phyloP scores from a whole-genome alignment of 2,888 invertebrate genomes.

The Saturnia pavonia region DNA sequence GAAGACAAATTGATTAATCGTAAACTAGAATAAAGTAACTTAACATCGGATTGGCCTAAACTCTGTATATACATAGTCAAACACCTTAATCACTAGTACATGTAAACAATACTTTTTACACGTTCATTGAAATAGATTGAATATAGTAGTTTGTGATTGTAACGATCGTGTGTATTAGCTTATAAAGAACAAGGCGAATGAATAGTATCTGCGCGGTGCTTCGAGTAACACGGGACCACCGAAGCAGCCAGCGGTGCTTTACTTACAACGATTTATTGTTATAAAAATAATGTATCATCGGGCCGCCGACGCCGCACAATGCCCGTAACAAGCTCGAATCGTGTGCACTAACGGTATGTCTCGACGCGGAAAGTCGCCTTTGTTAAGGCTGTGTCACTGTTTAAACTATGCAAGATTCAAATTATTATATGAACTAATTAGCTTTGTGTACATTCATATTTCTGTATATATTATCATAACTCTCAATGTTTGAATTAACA shows the following conservation, averaged over 20 bases:
- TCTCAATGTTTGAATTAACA: background rate
- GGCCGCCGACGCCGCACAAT: slow-evolving; percentile 65
- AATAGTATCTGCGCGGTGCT: slow-evolving; percentile 25
- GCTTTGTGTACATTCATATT: background rate
- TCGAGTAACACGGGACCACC: slow-evolving; percentile 60
- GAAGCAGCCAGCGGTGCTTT: slow-evolving; percentile 69
- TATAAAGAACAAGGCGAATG: background rate
- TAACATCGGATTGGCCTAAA: too few species aligned
- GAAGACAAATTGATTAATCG: background rate
- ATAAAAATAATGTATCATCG: slow-evolving; percentile 82
- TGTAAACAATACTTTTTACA: background rate
- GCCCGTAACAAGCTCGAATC: slow-evolving; percentile 70
- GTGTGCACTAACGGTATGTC: slow-evolving; percentile 64
- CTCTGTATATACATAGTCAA: background rate
- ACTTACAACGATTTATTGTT: slow-evolving; percentile 80
- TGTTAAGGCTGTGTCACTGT: slow-evolving; percentile 16
- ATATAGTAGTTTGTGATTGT: slow-evolving; percentile 8
- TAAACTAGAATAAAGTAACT: background rate
- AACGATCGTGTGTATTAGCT: slow-evolving; percentile 7
- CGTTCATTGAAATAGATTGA: background rate
- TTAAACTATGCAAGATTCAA: background rate
- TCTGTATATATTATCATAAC: too few species aligned
- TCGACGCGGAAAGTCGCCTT: slow-evolving; percentile 37
- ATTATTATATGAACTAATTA: background rate
- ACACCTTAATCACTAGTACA: background rate